phyloP scores from a whole-genome alignment of 2,888 invertebrate genomes.

The Dasysyrphus tricinctus region DNA sequence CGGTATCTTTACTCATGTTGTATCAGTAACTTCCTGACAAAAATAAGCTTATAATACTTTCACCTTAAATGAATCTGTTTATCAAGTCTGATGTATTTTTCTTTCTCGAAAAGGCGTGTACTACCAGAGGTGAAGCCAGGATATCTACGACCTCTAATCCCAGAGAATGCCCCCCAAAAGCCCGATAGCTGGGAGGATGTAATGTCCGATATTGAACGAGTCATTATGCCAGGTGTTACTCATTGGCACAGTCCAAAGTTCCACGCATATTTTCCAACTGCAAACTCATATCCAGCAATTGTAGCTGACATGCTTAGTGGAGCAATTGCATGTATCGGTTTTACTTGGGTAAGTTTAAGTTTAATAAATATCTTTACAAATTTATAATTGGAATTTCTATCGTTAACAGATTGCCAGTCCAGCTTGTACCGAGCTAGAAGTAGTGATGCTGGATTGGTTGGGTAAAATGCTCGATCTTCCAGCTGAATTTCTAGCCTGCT shows the following conservation, averaged over 20 bases:
- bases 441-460: conserved; percentile 97
- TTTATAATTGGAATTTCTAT: conserved; percentile 5
- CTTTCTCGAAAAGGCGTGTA: conserved; percentile 86
- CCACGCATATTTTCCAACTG: conserved; percentile 97
- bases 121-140: conserved; percentile 97
- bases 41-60: too few species aligned
- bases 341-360: conserved; percentile 92
- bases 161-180: conserved; percentile 91
- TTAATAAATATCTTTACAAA: neutral
- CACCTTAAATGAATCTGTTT: neutral
- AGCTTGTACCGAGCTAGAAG: conserved; percentile 97
- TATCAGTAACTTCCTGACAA: too few species aligned
- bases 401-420: conserved; percentile 93
- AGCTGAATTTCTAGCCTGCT: conserved; percentile 91
- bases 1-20: too few species aligned
- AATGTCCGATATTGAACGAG: conserved; percentile 95
- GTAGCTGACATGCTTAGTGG: conserved; percentile 97
- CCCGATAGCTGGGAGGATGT: conserved; percentile 96
- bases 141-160: conserved; percentile 94
- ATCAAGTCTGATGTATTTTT: neutral
- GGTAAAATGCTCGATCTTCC: conserved; percentile 96
- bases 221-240: conserved; percentile 99
- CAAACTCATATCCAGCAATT: conserved; percentile 96
- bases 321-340: conserved; percentile 97
- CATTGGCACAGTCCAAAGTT: conserved; percentile 99